Evolutionary conservation across 1,140 invertebrate species (phyloP), one percentile per base, ranked within the genome.

Genomic region (Drosophila repleta): DNA sequence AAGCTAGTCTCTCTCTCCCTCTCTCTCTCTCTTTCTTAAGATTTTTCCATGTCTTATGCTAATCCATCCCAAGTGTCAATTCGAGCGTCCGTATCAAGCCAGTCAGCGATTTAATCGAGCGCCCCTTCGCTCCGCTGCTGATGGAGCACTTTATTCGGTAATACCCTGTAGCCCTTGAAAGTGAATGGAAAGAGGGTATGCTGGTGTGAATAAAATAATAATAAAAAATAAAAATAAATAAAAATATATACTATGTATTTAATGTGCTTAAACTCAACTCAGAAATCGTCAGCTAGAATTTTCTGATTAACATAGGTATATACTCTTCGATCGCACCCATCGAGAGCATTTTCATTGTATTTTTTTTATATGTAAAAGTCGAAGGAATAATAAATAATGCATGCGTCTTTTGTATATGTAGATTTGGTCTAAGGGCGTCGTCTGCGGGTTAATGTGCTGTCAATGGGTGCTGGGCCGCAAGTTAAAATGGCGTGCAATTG

Each of bases 31-130:
- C 10, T 60, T 41, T 11, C 15, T 5, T 4, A 15, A n/a, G 46
- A 58, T 57, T 68, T 68, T 61, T 4, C 52, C 65, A 60, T 75
- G 69, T 62, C 78, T 72, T 74, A 82, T 75, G 77, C 75, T 88
- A 83, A 87, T 79, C 79, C 83, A 88, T 76, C 79, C 79, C 79
- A 87, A 88, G 83, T 87, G 83, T 88, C 83, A 87, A 88, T 87
- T 87, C 83, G 76, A 79, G 79, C 75, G 79, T 88, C 68, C 29
- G 53, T 69, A 79, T 76, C 35, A 69, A 83, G 72, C 67, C 82
- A 81, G 81, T 81, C 83, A 83, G 72, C 79, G 83, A 73, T 69
- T 82, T 79, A 79, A 68, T 79, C 83, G 67, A 73, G 15, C 52
- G 11, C 24, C 24, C 41, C 32, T 17, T 18, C 32, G 45, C 7